Conservation (phyloP, 2,797 vertebrate genomes). For the Xenentodon cancila region DNA sequence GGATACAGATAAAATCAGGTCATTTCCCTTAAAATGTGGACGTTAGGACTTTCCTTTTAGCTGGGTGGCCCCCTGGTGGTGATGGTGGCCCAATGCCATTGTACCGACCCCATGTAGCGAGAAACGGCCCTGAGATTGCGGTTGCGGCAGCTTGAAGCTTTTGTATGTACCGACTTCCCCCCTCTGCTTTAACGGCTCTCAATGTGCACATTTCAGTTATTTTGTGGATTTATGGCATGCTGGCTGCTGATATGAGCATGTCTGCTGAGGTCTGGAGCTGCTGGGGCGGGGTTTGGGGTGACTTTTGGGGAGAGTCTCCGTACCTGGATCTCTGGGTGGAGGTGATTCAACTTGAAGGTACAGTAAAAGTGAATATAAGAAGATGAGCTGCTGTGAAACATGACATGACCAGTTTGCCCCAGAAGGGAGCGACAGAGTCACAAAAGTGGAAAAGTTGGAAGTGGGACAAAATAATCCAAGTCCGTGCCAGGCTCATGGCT, state of each 20-base stretch:
- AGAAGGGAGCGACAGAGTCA: constrained; percentile 12
- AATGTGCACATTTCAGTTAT: constrained; percentile 20
- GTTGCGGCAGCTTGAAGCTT: constrained; percentile 42
- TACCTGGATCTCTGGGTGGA: constrained; percentile 20
- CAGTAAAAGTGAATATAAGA: constrained; percentile 13
- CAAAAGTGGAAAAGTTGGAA: not conserved
- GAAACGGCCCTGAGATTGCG: constrained; percentile 6
- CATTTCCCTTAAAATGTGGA: too few relatives aligned
- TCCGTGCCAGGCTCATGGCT: too few relatives aligned
- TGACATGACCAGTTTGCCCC: not conserved
- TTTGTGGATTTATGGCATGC: constrained; percentile 27
- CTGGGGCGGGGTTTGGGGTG: constrained; percentile 10
- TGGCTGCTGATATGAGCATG: constrained; percentile 46
- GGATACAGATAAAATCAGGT: too few relatives aligned
- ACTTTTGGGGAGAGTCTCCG: constrained; percentile 1
- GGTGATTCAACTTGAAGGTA: constrained; percentile 50
- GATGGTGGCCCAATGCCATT: too few relatives aligned
- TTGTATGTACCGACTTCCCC: constrained; percentile 12
- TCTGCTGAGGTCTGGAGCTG: too few relatives aligned
- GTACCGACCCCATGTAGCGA: too few relatives aligned
- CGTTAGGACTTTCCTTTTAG: too few relatives aligned
- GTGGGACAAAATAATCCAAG: not conserved
- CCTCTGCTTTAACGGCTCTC: constrained; percentile 13
- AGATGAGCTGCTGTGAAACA: not conserved
- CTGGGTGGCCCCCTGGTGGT: too few relatives aligned